Evolutionary conservation across 2,888 invertebrate genomes (phyloP).

Genomic region (Oligia fasciuncula): DNA sequence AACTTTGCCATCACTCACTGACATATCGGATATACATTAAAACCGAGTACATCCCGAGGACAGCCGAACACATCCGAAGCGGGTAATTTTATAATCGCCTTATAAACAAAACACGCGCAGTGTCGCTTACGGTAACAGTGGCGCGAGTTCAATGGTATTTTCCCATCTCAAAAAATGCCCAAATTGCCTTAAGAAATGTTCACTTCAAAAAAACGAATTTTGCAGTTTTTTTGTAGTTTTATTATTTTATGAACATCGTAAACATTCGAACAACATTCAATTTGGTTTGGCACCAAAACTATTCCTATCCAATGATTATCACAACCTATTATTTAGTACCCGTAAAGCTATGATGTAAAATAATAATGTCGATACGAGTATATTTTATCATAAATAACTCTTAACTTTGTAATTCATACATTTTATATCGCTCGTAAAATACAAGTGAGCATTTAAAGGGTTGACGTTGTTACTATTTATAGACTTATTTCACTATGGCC

Average conservation of each 20-base stretch:
- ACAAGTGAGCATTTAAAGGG: constrained; percentile 49
- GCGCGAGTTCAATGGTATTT: no score
- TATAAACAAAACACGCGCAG: no score
- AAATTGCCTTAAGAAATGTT: no score
- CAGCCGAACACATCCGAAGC: no score
- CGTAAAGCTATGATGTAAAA: constrained; percentile 26
- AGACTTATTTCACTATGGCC: constrained; percentile 32
- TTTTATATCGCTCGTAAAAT: constrained; percentile 62
- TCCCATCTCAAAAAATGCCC: no score
- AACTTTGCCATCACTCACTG: no score
- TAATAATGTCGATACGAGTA: constrained; percentile 31
- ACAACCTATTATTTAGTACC: constrained; percentile 15
- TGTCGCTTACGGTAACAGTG: no score
- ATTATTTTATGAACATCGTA: background rate
- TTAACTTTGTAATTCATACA: constrained; percentile 43
- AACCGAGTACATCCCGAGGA: no score
- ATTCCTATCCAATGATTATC: constrained; percentile 4
- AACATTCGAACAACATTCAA: background rate
- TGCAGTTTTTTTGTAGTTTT: no score
- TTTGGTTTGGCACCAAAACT: constrained; percentile 1
- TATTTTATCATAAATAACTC: constrained; percentile 48
- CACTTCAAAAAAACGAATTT: no score
- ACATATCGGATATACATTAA: no score
- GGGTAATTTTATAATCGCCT: no score
- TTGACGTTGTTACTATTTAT: constrained; percentile 35